Conservation (phyloP, 1,140 invertebrate species). For the Drosophila sp. region DNA sequence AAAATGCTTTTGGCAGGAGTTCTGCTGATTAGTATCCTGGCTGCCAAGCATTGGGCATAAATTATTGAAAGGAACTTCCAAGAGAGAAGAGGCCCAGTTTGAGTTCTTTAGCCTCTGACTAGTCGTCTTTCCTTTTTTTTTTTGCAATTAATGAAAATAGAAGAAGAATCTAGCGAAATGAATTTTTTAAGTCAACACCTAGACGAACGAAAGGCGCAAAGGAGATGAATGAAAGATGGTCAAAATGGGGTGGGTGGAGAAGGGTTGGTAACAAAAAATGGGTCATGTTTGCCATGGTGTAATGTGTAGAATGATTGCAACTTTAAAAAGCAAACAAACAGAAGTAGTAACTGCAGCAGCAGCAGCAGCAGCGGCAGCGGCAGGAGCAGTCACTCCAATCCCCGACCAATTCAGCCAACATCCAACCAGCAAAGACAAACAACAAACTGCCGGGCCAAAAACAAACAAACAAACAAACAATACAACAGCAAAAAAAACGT, state of each 20-base stretch:
- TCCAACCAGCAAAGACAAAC: conserved; percentile 35
- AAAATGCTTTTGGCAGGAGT: conserved; percentile 20
- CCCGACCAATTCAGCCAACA: conserved; percentile 11
- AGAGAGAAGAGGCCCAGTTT: conserved; percentile 33
- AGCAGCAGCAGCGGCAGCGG: conserved; percentile 7
- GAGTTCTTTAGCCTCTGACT: conserved; percentile 16
- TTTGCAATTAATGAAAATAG: conserved; percentile 73
- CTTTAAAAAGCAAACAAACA: conserved; percentile 78
- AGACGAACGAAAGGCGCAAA: neutral
- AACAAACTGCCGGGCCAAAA: conserved; percentile 41
- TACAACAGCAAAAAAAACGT: conserved; percentile 46
- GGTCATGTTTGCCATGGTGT: conserved; percentile 78
- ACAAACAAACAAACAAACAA: conserved; percentile 45
- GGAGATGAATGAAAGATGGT: neutral
- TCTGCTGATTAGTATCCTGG: conserved; percentile 6
- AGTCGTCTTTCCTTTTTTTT: conserved; percentile 37
- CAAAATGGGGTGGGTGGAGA: neutral
- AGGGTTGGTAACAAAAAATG: conserved; percentile 52
- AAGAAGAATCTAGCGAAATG: conserved; percentile 59
- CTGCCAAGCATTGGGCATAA: conserved; percentile 26
- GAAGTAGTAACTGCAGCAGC: conserved; percentile 18
- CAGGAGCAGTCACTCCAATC: neutral
- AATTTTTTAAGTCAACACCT: conserved; percentile 69
- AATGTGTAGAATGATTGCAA: conserved; percentile 81
- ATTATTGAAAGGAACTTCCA: conserved; percentile 47